phyloP scores from a whole-genome alignment of 2,113 vertebrate genomes.

The Acrocephalus arundinaceus region DNA sequence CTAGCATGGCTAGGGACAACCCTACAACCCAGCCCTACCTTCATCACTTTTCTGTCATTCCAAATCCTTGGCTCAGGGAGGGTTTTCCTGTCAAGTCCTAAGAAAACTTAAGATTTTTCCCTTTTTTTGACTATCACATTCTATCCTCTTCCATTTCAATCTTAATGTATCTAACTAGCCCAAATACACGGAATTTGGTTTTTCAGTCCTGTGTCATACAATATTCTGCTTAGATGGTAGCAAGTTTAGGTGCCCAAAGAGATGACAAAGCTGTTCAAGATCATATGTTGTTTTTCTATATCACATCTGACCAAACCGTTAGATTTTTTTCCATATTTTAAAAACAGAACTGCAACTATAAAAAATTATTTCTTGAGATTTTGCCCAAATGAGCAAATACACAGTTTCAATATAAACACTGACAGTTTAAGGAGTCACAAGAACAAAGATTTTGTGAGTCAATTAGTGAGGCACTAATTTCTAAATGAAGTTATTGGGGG shows the following conservation, averaged over 20 bases:
- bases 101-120: neutral
- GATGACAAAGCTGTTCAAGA: neutral
- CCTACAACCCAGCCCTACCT: neutral
- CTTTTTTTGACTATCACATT: neutral
- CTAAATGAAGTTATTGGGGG: neutral
- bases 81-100: neutral
- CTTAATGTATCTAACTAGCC: neutral
- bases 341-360: neutral
- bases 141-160: neutral
- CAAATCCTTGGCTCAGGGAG: neutral
- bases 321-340: neutral
- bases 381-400: neutral
- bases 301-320: accelerated
- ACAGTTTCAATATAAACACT: neutral
- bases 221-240: neutral
- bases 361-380: neutral
- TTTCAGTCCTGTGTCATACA: neutral
- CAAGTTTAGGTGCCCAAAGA: neutral
- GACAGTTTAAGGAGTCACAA: neutral
- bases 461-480: neutral
- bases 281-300: neutral
- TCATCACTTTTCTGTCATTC: neutral
- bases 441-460: neutral
- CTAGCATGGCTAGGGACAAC: neutral
- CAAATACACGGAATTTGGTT: neutral